Percentiles rank a stretch among this genome's conserved stretches.
phyloP scores from a whole-genome alignment of 2,888 invertebrate genomes.

The Cheilosia soror region DNA sequence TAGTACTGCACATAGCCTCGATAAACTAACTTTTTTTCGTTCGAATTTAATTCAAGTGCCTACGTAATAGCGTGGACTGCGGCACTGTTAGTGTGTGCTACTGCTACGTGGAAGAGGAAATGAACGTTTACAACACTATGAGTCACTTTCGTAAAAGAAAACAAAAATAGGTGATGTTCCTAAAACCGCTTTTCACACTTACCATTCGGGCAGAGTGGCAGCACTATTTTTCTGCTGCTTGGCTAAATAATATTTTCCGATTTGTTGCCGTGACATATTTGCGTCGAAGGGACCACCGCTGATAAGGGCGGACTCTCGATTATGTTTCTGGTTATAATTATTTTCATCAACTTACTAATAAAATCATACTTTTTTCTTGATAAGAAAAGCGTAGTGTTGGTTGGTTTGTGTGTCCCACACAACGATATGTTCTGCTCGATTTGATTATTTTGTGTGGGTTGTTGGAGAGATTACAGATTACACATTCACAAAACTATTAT shows the following conservation, averaged over 20 bases:
- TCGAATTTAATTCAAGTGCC: constrained; percentile 41
- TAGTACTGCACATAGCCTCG: constrained; percentile 22
- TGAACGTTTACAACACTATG: constrained; percentile 39
- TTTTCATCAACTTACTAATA: constrained; percentile 17
- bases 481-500: not conserved
- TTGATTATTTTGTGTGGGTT: constrained; percentile 31
- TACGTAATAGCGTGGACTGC: constrained; percentile 32
- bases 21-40: constrained; percentile 30
- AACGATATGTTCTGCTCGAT: constrained; percentile 23
- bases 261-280: constrained; percentile 26
- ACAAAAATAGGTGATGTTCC: constrained; percentile 13
- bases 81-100: constrained; percentile 5
- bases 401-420: constrained; percentile 12
- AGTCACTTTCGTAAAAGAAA: constrained; percentile 44
- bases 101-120: constrained; percentile 24
- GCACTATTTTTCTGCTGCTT: constrained; percentile 3
- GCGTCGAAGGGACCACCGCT: constrained; percentile 3
- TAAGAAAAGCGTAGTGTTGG: constrained; percentile 29
- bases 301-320: constrained; percentile 31
- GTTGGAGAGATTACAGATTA: constrained; percentile 24
- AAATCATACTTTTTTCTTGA: constrained; percentile 19
- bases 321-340: constrained; percentile 1
- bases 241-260: constrained; percentile 9
- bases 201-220: constrained; percentile 30
- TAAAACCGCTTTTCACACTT: constrained; percentile 49